phyloP scores from a whole-genome alignment of 2,113 vertebrate species.

The Gymnocephalus cernua region DNA sequence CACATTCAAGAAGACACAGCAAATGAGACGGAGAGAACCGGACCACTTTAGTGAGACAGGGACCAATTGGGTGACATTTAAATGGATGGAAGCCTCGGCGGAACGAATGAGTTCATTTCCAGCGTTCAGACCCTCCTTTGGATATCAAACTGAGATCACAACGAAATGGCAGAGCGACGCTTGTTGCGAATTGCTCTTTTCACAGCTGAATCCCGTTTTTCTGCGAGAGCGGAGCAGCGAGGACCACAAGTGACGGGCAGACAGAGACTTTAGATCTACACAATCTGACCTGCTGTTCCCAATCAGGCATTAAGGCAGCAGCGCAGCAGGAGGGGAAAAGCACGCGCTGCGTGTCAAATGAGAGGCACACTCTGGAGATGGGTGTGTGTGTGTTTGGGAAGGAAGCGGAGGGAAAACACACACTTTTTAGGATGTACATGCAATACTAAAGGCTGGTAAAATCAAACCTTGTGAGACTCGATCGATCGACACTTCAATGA shows the following conservation, averaged over 20 bases:
- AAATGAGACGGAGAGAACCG: constrained; percentile 34
- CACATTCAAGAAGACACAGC: constrained; percentile 12
- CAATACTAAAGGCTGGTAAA: not conserved
- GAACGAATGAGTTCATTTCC: constrained; percentile 61
- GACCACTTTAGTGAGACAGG: constrained; percentile 42
- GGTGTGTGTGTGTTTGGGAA: constrained; percentile 20
- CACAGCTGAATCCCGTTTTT: constrained; percentile 52
- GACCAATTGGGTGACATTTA: constrained; percentile 60
- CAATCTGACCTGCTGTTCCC: constrained; percentile 70
- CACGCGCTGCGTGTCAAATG: constrained; percentile 30
- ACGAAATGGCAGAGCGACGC: constrained; percentile 37
- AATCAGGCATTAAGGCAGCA: constrained; percentile 64
- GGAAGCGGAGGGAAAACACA: not conserved
- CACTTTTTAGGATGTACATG: not conserved
- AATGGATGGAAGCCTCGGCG: constrained; percentile 45
- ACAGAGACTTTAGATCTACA: constrained; percentile 56
- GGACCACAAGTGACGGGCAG: constrained; percentile 53
- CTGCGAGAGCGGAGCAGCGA: not conserved
- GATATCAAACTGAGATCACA: constrained; percentile 57
- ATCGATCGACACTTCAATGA: not conserved
- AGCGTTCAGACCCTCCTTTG: constrained; percentile 35
- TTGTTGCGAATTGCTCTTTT: constrained; percentile 61
- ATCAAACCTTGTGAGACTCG: not conserved
- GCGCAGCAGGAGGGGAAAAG: constrained; percentile 40
- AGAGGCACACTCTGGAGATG: constrained; percentile 1